A percentile compares a stretch with the other conserved stretches of the same genome.
Evolutionary conservation across 1,140 invertebrate genomes (phyloP).

Genomic region (Armadillidium nasatum): DNA sequence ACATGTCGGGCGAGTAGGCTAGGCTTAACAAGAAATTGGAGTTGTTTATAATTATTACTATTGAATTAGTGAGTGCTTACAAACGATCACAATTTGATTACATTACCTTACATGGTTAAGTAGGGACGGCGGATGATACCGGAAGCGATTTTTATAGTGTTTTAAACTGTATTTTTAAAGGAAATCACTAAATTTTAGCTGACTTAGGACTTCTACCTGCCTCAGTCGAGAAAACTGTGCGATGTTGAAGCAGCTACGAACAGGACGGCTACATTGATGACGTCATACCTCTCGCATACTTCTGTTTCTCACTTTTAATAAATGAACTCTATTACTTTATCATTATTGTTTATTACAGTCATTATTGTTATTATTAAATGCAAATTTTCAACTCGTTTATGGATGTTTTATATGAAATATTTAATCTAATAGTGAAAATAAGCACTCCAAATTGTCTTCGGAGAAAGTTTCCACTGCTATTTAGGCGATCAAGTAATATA

Average conservation of each 20-base stretch:
- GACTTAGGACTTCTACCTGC: constrained; percentile 1
- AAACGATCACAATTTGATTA: background rate
- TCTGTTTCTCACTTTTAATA: constrained; percentile 4
- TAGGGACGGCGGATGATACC: background rate
- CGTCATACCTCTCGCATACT: constrained; percentile 6
- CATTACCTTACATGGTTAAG: constrained; percentile 10
- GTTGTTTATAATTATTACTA: constrained; percentile 4
- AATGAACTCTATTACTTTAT: background rate
- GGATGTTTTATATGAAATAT: background rate
- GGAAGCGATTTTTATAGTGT: constrained; percentile 7
- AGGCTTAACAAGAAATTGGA: constrained; percentile 1
- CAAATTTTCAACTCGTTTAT: background rate
- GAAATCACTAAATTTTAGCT: constrained; percentile 11
- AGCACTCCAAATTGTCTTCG: no score
- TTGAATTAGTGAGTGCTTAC: background rate
- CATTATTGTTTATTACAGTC: background rate
- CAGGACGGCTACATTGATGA: constrained; percentile 11
- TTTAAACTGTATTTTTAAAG: background rate
- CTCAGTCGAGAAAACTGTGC: constrained; percentile 8
- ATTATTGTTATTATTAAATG: background rate
- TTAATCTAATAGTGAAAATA: background rate
- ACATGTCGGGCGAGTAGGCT: constrained; percentile 4
- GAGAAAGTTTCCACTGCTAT: background rate
- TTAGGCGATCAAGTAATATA: background rate
- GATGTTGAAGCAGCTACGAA: constrained; percentile 9